Percentiles rank a stretch among this genome's conserved stretches.
phyloP scores from a whole-genome alignment of 2,888 invertebrate species.

The Sphaerophoria rueppellii region DNA sequence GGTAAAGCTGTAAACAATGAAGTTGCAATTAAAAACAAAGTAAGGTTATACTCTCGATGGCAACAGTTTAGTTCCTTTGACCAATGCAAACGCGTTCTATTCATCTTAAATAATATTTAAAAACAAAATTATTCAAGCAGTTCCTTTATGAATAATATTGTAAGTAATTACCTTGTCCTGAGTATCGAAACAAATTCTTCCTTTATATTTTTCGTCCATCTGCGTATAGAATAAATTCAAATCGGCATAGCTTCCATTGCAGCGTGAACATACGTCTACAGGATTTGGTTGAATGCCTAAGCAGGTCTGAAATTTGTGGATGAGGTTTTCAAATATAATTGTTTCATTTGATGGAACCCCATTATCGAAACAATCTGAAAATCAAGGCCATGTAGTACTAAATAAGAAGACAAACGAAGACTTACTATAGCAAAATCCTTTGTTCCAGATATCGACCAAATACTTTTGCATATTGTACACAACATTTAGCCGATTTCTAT shows the following conservation, averaged over 20 bases:
- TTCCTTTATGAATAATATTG: background rate
- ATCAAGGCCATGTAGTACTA: background rate
- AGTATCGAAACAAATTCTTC: constrained; percentile 54
- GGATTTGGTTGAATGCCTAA: accelerated
- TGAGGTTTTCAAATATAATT: accelerated
- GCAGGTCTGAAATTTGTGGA: background rate
- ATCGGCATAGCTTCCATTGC: background rate
- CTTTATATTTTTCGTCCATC: constrained; percentile 48
- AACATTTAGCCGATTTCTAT: constrained; percentile 46
- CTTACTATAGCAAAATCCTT: constrained; percentile 61
- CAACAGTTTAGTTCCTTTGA: constrained; percentile 78
- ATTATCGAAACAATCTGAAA: constrained; percentile 51
- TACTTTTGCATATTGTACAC: constrained; percentile 33
- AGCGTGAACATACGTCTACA: background rate
- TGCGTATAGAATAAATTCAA: constrained; percentile 40
- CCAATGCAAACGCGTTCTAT: constrained; percentile 78
- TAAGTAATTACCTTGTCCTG: constrained; percentile 44
- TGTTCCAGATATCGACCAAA: constrained; percentile 45
- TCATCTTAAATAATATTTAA: constrained; percentile 78
- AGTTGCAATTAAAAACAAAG: constrained; percentile 75
- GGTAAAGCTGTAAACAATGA: constrained; percentile 75
- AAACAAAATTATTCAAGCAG: background rate
- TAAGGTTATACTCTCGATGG: constrained; percentile 76
- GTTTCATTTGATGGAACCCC: background rate
- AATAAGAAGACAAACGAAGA: background rate